A percentile compares a stretch with the other conserved stretches of the same genome.
phyloP scores from a whole-genome alignment of 2,113 vertebrate genomes.

The Shinisaurus crocodilurus region DNA sequence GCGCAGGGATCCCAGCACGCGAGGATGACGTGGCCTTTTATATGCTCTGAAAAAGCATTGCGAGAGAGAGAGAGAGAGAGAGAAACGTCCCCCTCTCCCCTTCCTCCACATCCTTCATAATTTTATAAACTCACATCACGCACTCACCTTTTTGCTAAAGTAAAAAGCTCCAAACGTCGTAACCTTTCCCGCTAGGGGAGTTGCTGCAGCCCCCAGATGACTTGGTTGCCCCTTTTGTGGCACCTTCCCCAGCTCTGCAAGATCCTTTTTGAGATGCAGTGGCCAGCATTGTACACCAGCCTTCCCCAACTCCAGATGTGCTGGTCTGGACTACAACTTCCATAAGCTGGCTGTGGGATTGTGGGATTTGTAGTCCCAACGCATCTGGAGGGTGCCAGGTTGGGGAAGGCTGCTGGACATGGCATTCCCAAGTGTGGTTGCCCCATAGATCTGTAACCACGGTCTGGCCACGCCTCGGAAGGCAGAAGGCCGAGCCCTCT shows the following conservation, averaged over 20 bases:
- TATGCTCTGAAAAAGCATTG: neutral
- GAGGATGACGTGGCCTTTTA: neutral
- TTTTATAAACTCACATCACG: no score
- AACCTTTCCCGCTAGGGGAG: neutral
- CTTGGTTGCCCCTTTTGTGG: neutral
- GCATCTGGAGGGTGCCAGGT: neutral
- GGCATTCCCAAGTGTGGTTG: neutral
- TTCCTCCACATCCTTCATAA: neutral
- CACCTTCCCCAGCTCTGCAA: no score
- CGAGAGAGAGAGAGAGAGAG: neutral
- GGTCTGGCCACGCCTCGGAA: neutral
- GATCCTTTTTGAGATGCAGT: no score
- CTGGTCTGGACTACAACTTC: neutral
- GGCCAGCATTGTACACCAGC: no score
- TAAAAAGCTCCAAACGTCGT: neutral
- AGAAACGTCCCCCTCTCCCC: accelerated
- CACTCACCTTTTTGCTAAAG: neutral
- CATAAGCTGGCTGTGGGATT: no score
- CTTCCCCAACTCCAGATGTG: no score
- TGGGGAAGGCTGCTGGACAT: no score
- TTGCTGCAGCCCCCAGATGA: neutral
- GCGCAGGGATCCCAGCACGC: neutral
- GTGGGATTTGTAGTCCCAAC: no score
- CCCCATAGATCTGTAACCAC: neutral
- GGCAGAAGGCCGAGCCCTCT: neutral